Percentiles rank a stretch among this genome's conserved stretches.
Conservation (phyloP, 2,888 invertebrate genomes). For the Leptinotarsa rubiginosa region DNA sequence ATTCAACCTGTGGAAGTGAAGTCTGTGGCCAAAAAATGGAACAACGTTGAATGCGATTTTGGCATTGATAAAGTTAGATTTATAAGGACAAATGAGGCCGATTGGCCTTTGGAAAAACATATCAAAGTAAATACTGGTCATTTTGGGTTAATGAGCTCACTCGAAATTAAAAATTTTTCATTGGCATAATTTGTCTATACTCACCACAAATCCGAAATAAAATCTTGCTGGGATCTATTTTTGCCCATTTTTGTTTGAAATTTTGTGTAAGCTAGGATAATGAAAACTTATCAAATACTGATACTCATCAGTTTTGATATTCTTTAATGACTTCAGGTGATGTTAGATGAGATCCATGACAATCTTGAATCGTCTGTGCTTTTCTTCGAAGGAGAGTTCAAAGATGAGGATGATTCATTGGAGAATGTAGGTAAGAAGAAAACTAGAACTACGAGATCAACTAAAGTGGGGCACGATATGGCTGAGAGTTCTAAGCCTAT, state of each 20-base stretch:
- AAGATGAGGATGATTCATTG: slow-evolving; percentile 73
- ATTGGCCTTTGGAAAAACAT: slow-evolving; percentile 76
- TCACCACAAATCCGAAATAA: too few species aligned
- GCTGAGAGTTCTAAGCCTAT: slow-evolving; percentile 69
- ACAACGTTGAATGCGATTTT: slow-evolving; percentile 79
- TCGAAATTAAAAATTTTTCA: too few species aligned
- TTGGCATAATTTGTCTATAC: too few species aligned
- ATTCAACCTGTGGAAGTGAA: slow-evolving; percentile 83
- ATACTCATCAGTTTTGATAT: background rate
- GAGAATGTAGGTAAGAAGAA: slow-evolving; percentile 76
- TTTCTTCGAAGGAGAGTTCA: slow-evolving; percentile 80
- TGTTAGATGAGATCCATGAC: slow-evolving; percentile 69
- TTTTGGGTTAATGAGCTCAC: background rate
- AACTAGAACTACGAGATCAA: slow-evolving; percentile 52
- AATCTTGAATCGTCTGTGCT: slow-evolving; percentile 75
- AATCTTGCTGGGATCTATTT: too few species aligned
- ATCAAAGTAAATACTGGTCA: slow-evolving; percentile 70
- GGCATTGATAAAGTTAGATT: slow-evolving; percentile 82
- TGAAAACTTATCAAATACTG: too few species aligned
- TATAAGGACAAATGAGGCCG: slow-evolving; percentile 72
- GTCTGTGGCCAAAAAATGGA: slow-evolving; percentile 81
- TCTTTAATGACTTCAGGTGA: slow-evolving; percentile 40
- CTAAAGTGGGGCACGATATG: slow-evolving; percentile 63
- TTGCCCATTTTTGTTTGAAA: too few species aligned
- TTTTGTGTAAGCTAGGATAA: too few species aligned